A percentile compares a stretch with the other conserved stretches of the same genome.
phyloP scores from a whole-genome alignment of 2,113 vertebrate genomes.

The Mirza zaza region DNA sequence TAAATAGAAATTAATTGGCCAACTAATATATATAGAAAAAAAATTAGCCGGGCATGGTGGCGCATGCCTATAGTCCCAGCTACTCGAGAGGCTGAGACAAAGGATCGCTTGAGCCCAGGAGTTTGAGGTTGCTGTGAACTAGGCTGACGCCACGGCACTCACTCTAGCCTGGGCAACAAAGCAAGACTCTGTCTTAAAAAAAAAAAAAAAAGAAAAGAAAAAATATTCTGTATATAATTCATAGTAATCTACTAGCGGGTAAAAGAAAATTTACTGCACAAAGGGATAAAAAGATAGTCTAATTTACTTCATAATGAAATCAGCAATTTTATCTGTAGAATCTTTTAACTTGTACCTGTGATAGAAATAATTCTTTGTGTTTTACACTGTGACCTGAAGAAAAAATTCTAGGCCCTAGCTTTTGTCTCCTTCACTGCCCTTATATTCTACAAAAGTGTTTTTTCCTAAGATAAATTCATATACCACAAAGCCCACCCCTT shows the following conservation, averaged over 20 bases:
- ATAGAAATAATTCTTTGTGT: not conserved
- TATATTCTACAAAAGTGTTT: not conserved
- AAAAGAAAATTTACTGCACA: not conserved
- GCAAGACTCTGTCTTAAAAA: no score
- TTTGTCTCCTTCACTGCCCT: not conserved
- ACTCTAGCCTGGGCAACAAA: no score
- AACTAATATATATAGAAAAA: no score
- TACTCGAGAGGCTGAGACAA: no score
- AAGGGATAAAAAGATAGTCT: not conserved
- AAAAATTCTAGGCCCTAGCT: not conserved
- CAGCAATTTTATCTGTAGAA: not conserved
- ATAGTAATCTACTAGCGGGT: not conserved
- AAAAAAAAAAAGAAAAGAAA: not conserved
- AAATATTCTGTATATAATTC: not conserved
- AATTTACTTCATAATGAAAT: not conserved
- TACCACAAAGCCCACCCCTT: not conserved
- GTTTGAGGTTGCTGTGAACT: no score
- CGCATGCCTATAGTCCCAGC: no score
- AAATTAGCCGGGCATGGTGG: no score
- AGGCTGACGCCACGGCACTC: no score
- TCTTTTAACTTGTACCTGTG: not conserved
- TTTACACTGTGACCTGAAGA: not conserved
- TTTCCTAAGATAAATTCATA: not conserved
- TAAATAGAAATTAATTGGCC: no score
- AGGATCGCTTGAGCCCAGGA: no score